A percentile compares a stretch with the other conserved stretches of the same genome.
Evolutionary conservation across 2,888 invertebrate species (phyloP).

Genomic region (Anaspis maculata): DNA sequence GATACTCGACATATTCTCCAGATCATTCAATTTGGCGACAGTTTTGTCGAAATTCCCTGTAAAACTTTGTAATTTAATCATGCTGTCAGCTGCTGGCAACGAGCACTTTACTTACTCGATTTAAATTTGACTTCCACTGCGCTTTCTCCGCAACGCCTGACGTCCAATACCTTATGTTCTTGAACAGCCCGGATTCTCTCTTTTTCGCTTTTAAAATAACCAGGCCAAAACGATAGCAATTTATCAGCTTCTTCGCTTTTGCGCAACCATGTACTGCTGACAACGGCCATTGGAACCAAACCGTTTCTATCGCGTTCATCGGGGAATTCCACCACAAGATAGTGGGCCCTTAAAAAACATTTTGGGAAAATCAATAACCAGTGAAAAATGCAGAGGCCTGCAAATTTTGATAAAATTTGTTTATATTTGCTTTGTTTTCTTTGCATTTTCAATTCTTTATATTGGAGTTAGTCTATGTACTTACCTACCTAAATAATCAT

Average conservation of each 20-base stretch:
- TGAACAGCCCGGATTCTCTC: neutral
- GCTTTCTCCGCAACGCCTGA: neutral
- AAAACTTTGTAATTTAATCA: too few relatives aligned
- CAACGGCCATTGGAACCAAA: neutral
- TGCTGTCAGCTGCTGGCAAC: neutral
- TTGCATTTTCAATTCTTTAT: neutral
- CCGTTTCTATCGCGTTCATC: conserved; percentile 1
- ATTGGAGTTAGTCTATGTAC: too few relatives aligned
- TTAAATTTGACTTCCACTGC: neutral
- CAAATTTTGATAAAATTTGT: neutral
- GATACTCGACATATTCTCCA: neutral
- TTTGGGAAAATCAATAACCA: too few relatives aligned
- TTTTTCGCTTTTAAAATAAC: conserved; percentile 1
- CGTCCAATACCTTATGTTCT: neutral
- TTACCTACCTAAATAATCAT: too few relatives aligned
- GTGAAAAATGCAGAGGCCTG: neutral
- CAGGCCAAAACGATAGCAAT: conserved; percentile 2
- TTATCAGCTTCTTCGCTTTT: neutral
- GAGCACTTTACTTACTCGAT: neutral
- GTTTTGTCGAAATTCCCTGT: neutral
- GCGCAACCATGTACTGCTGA: conserved; percentile 1
- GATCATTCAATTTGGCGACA: neutral
- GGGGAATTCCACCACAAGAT: conserved; percentile 2
- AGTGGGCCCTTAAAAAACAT: too few relatives aligned
- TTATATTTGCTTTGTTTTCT: neutral